Conservation (phyloP, 1,140 invertebrate genomes). For the Cyclina sinensis region DNA sequence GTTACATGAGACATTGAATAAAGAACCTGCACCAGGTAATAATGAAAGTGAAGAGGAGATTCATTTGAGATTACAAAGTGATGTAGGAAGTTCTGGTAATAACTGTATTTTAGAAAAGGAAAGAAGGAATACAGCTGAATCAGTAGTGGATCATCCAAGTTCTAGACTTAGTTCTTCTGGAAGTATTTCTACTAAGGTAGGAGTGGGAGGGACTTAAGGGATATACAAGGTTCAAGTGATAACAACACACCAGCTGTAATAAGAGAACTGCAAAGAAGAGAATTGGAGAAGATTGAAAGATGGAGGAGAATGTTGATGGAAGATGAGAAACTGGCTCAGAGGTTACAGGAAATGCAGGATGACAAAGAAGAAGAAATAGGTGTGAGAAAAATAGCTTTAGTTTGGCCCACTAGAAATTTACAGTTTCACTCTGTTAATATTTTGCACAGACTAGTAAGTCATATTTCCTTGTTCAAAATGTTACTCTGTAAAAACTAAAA, state of each 20-base stretch:
- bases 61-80: neutral
- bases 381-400: neutral
- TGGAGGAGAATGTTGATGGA: conserved; percentile 21
- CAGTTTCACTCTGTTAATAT: no score
- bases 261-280: conserved; percentile 15
- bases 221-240: neutral
- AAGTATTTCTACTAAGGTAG: neutral
- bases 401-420: no score
- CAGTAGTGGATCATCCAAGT: neutral
- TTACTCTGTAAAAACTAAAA: no score
- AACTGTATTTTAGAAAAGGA: neutral
- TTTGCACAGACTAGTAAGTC: no score
- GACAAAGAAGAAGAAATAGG: neutral
- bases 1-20: neutral
- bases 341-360: neutral
- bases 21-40: neutral
- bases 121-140: neutral
- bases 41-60: neutral
- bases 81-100: neutral
- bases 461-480: no score
- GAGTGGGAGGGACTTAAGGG: neutral
- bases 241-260: neutral
- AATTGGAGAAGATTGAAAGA: conserved; percentile 41
- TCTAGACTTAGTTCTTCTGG: neutral
- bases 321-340: conserved; percentile 12